phyloP scores from a whole-genome alignment of 2,888 invertebrate genomes.

The Eucera pruinosa region DNA sequence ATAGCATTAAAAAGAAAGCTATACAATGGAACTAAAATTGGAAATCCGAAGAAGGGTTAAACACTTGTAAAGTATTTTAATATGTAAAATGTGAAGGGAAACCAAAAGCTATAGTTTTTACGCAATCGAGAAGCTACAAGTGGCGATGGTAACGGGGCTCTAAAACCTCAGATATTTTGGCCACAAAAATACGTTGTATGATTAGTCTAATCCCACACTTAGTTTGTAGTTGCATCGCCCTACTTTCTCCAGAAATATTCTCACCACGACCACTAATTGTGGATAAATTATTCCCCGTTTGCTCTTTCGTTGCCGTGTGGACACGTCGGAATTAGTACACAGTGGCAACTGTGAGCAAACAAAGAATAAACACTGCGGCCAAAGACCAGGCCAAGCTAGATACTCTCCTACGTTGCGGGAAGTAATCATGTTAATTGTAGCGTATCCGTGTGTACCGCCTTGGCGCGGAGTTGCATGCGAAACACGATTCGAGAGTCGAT shows the following conservation, averaged over 20 bases:
- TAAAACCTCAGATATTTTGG: no score
- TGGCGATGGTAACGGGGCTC: no score
- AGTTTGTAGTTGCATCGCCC: no score
- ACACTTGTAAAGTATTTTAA: no score
- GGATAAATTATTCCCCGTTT: slow-evolving; percentile 45
- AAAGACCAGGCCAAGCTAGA: slow-evolving; percentile 6
- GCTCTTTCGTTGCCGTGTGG: slow-evolving; percentile 29
- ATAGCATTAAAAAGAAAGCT: no score
- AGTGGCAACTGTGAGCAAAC: slow-evolving; percentile 48
- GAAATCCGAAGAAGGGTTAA: no score
- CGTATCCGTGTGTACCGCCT: slow-evolving; percentile 29
- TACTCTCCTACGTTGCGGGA: slow-evolving; percentile 16
- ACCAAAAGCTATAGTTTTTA: no score
- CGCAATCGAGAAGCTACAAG: no score
- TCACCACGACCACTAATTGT: slow-evolving; percentile 48
- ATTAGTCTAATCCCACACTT: no score
- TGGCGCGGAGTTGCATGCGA: slow-evolving; percentile 16
- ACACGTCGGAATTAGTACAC: slow-evolving; percentile 46
- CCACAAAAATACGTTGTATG: no score
- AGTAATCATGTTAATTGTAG: slow-evolving; percentile 59
- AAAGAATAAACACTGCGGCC: slow-evolving; percentile 50
- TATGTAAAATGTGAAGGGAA: no score
- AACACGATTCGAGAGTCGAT: slow-evolving; percentile 44
- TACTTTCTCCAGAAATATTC: slow-evolving; percentile 35
- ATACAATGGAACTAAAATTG: no score